Base-by-base conservation (phyloP, 2,797 vertebrate species). In the Cichlasoma orientale region DNA sequence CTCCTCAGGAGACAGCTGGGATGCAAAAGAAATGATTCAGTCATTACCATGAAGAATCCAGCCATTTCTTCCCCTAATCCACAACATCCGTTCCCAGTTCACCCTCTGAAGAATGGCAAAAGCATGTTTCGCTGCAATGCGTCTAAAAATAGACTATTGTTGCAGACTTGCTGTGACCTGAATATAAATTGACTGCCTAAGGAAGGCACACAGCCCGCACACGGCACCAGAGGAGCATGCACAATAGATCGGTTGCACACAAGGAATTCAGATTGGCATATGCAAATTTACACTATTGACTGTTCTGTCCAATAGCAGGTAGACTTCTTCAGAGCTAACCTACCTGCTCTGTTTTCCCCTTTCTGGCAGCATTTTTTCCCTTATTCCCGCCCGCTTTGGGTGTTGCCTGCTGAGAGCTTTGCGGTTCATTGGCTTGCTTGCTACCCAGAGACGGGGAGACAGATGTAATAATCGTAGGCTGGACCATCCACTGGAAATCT, bases 401-500 rank as follows among this genome's bases (percentile, higher is more conserved):
- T 90, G 94, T 86, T 71, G 94, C 91, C 93, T 97, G 96, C 87
- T 92, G 87, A 78, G 94, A 90, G 70, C 95, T 89, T 73, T 95
- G 92, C 41, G 94, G 92, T 84, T 96, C 96, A 89, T 97, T 97
- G 61, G 97, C 95, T 87, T 96, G 97, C 76, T 93, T 93, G 90
- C 96, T 95, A 82, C 94, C 94, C 92, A 95, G 96, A 84, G 97
- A 97, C 27, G 96, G 96, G 75, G 97, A 96, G 90, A 96, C 95
- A 75, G 97, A 97, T 83, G 97, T 97, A 86, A 97, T 96, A 73
- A 97, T 93, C 44, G 97, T 95, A 83, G 97, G 97, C 93, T 98
- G 97, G 90, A 98, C 97, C 95, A 98, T 96, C 97, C 97, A 98
- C 94, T 98, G 97, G 91, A 98, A 95, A 94, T 98, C 97, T 56